A percentile compares a stretch with the other conserved stretches of the same genome.
Evolutionary conservation across 2,797 vertebrate species (phyloP).

Genomic region (Morus bassanus): DNA sequence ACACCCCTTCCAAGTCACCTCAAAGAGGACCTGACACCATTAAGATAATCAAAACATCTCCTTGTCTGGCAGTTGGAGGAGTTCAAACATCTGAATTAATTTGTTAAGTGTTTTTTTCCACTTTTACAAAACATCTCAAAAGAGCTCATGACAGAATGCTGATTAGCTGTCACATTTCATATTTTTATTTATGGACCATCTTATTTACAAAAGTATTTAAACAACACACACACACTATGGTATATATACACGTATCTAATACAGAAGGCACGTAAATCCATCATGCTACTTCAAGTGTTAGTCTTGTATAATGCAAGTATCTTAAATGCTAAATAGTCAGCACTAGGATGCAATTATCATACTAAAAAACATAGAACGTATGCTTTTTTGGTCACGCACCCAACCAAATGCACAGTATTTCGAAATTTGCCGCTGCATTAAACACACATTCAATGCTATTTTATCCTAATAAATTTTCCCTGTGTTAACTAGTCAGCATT

Average conservation of each 20-base stretch:
- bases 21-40: not conserved
- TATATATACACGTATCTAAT: not conserved
- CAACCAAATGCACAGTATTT: not conserved
- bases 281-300: rapidly evolving
- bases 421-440: not conserved
- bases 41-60: not conserved
- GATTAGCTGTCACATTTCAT: not conserved
- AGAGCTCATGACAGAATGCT: not conserved
- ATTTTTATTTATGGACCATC: not conserved
- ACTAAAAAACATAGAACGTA: not conserved
- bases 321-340: not conserved
- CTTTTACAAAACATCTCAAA: not conserved
- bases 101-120: not conserved
- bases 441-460: not conserved
- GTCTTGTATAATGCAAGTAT: not conserved
- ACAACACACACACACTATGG: not conserved
- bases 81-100: not conserved
- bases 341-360: not conserved
- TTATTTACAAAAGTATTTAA: not conserved
- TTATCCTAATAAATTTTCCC: not conserved
- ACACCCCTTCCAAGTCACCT: not conserved
- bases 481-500: not conserved
- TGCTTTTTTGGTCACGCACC: not conserved
- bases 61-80: not conserved
- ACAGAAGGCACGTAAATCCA: not conserved